These are phyloP conservation scores for Plectus sambesii DNA, from an alignment of 1,140 invertebrate species.

Conservation along the genomic window DNA sequence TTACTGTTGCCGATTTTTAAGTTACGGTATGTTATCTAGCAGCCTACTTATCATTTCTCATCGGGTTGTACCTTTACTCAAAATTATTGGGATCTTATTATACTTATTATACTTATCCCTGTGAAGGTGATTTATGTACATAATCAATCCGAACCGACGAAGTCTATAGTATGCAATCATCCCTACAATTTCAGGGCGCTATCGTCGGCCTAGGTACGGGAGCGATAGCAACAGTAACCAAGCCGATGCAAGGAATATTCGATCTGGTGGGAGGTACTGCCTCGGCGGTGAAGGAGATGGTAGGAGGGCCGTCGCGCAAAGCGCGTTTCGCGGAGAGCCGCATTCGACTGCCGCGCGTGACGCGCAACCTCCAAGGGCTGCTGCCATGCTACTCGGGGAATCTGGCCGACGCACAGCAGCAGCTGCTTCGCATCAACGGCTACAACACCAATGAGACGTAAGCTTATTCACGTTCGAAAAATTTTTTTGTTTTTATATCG, in stretches of 20 bases:
- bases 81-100: too few species aligned
- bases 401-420: conserved; percentile 28
- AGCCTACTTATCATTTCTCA: too few species aligned
- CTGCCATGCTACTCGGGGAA: conserved; percentile 22
- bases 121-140: too few species aligned
- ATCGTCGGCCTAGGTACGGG: conserved; percentile 83
- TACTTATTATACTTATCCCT: too few species aligned
- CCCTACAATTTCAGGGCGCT: conserved; percentile 57
- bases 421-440: conserved; percentile 23
- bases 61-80: too few species aligned
- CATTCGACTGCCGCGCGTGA: conserved; percentile 21
- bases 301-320: conserved; percentile 21
- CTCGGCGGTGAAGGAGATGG: conserved; percentile 69
- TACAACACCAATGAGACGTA: conserved; percentile 26
- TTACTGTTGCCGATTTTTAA: too few species aligned
- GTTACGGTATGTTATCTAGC: too few species aligned
- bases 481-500: too few species aligned
- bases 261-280: conserved; percentile 87
- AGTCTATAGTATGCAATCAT: conserved; percentile 3
- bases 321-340: conserved; percentile 27
- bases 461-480: too few species aligned
- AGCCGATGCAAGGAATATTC: conserved; percentile 87
- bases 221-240: conserved; percentile 83
- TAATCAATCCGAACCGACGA: not conserved
- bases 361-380: conserved; percentile 23